Conservation (phyloP, 2,888 invertebrate genomes). For the Helleia helle region DNA sequence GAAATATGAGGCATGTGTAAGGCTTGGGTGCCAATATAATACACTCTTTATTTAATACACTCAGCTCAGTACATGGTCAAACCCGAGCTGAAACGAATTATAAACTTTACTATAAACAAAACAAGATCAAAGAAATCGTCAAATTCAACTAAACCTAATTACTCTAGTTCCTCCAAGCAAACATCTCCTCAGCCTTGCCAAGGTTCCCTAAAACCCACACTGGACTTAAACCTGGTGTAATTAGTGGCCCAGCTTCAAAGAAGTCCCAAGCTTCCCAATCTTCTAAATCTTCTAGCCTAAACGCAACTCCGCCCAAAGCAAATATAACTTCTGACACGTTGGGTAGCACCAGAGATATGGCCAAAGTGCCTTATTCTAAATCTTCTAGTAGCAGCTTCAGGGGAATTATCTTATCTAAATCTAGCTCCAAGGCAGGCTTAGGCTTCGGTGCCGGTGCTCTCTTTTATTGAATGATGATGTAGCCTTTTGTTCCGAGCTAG, state of each 20-base stretch:
- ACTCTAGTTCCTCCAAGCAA: conserved; percentile 61
- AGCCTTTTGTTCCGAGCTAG: too few species aligned
- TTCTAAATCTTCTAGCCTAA: conserved; percentile 43
- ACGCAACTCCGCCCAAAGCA: conserved; percentile 53
- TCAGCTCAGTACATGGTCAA: conserved; percentile 92
- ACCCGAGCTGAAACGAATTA: conserved; percentile 89
- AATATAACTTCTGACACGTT: conserved; percentile 55
- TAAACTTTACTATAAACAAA: conserved; percentile 94
- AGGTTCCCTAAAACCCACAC: conserved; percentile 87
- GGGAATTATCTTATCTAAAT: conserved; percentile 62
- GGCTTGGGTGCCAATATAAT: too few species aligned
- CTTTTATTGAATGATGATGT: too few species aligned
- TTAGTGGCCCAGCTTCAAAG: conserved; percentile 89
- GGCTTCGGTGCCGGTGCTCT: too few species aligned
- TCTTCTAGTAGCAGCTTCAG: conserved; percentile 51
- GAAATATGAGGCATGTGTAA: too few species aligned
- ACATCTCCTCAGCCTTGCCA: conserved; percentile 68
- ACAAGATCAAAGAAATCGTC: conserved; percentile 82
- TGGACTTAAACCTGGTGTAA: conserved; percentile 88
- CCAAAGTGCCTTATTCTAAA: conserved; percentile 67
- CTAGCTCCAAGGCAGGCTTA: conserved; percentile 64
- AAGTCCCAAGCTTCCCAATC: conserved; percentile 80
- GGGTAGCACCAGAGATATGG: conserved; percentile 28
- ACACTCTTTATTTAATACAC: too few species aligned
- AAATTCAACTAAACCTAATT: conserved; percentile 57